These are phyloP conservation scores for Malacoctenus gilli DNA, from an alignment of 2,797 vertebrate species.

Conservation along the genomic window DNA sequence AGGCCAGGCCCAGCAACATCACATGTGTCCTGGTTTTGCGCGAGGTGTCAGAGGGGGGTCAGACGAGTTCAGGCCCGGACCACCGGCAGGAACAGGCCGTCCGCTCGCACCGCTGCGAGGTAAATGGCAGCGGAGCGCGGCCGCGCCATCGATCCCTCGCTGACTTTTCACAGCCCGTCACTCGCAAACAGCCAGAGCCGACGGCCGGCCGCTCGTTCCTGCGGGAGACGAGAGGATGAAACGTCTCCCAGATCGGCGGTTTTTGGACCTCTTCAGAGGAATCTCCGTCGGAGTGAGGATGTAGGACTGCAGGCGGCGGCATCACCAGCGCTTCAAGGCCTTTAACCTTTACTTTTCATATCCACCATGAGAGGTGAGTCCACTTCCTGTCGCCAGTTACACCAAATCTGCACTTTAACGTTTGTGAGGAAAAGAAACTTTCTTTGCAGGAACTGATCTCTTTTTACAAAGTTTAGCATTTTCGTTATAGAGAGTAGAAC, in stretches of 20 bases:
- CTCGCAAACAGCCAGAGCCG: constrained; percentile 20
- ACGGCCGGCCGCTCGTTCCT: constrained; percentile 27
- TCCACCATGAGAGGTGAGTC: constrained; percentile 69
- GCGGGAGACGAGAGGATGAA: constrained; percentile 10
- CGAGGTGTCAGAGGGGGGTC: too few species aligned
- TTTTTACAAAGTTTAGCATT: too few species aligned
- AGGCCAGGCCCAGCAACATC: too few species aligned
- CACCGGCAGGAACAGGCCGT: constrained; percentile 24
- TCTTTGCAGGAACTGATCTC: too few species aligned
- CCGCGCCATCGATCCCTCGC: constrained; percentile 66
- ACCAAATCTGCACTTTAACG: background rate
- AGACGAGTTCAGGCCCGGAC: constrained; percentile 36
- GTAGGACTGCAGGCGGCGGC: constrained; percentile 11
- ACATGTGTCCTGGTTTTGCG: too few species aligned
- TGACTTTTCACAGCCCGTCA: constrained; percentile 42
- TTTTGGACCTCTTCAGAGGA: background rate
- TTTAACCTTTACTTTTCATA: constrained; percentile 37
- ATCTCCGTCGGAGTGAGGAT: constrained; percentile 2
- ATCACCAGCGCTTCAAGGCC: constrained; percentile 3
- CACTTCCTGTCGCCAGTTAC: background rate
- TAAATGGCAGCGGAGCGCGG: constrained; percentile 52
- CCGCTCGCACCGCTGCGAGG: constrained; percentile 52
- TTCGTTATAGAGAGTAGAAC: too few species aligned
- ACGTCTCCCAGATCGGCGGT: background rate
- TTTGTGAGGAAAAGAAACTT: too few species aligned